phyloP scores from a whole-genome alignment of 1,140 invertebrate genomes.

The Drosophila parabipectinata region DNA sequence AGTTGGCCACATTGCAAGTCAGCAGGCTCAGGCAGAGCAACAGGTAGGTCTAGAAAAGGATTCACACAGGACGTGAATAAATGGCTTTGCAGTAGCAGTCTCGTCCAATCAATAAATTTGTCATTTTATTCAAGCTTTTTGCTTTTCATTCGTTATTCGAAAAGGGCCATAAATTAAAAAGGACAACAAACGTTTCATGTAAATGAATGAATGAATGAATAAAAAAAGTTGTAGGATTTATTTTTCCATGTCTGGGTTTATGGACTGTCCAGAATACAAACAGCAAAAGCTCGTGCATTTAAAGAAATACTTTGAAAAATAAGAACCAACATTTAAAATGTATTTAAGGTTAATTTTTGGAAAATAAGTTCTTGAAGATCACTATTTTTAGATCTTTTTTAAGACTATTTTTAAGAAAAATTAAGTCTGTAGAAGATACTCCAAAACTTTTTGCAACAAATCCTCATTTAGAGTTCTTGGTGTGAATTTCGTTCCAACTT shows the following conservation, averaged over 20 bases:
- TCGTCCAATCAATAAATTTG: conserved; percentile 58
- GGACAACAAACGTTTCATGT: conserved; percentile 29
- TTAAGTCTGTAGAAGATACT: background rate
- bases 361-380: background rate
- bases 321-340: background rate
- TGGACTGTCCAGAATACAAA: conserved; percentile 19
- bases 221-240: conserved; percentile 22
- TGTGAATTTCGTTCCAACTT: background rate
- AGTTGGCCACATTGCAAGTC: conserved; percentile 67
- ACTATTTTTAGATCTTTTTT: background rate
- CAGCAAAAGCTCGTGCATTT: background rate
- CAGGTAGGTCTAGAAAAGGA: conserved; percentile 56
- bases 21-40: conserved; percentile 73
- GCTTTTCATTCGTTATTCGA: conserved; percentile 34
- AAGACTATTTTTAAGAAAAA: background rate
- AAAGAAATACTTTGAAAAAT: background rate
- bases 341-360: background rate
- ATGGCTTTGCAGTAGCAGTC: conserved; percentile 46
- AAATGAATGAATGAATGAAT: background rate
- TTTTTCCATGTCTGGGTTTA: conserved; percentile 26
- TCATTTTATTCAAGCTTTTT: conserved; percentile 33
- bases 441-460: background rate
- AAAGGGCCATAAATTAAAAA: conserved; percentile 52
- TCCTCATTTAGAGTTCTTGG: background rate
- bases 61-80: conserved; percentile 18